Percentiles rank a stretch among this genome's conserved stretches.
phyloP scores from a whole-genome alignment of 2,888 invertebrate genomes.

The Theretra japonica region DNA sequence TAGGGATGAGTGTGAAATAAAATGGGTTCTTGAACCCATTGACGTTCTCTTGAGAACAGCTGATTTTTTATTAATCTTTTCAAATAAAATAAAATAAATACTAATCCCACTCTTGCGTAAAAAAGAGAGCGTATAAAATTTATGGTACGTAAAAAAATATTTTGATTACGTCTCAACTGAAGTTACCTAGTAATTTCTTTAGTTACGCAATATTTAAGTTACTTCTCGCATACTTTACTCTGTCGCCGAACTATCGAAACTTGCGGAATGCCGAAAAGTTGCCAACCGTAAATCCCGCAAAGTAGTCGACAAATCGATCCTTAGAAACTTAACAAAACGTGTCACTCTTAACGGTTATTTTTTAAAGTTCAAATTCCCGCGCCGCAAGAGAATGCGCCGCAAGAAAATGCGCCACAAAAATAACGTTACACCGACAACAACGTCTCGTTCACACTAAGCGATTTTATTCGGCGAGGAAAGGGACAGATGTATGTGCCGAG shows the following conservation, averaged over 20 bases:
- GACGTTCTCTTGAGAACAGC: too few relatives aligned
- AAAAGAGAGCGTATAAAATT: too few relatives aligned
- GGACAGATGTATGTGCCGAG: conserved; percentile 42
- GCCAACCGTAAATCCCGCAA: not conserved
- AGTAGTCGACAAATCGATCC: conserved; percentile 14
- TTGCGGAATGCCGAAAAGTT: conserved; percentile 27
- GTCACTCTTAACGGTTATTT: conserved; percentile 4
- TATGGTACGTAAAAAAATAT: too few relatives aligned
- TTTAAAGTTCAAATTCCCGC: conserved; percentile 26
- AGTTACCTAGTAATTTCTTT: not conserved
- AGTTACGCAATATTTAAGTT: not conserved
- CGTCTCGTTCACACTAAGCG: not conserved
- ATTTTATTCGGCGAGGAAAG: conserved; percentile 41
- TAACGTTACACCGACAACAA: not conserved
- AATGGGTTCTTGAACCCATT: too few relatives aligned
- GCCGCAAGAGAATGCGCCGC: not conserved
- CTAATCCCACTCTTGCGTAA: too few relatives aligned
- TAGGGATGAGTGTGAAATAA: too few relatives aligned
- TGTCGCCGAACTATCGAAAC: conserved; percentile 28
- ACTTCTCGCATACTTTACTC: conserved; percentile 1
- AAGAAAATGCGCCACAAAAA: not conserved
- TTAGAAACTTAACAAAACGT: not conserved
- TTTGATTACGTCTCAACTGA: too few relatives aligned
- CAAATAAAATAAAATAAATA: too few relatives aligned
- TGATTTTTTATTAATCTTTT: too few relatives aligned